These are phyloP conservation scores for Harpagifer antarcticus DNA, from an alignment of 2,797 vertebrate species.

Conservation along the genomic window DNA sequence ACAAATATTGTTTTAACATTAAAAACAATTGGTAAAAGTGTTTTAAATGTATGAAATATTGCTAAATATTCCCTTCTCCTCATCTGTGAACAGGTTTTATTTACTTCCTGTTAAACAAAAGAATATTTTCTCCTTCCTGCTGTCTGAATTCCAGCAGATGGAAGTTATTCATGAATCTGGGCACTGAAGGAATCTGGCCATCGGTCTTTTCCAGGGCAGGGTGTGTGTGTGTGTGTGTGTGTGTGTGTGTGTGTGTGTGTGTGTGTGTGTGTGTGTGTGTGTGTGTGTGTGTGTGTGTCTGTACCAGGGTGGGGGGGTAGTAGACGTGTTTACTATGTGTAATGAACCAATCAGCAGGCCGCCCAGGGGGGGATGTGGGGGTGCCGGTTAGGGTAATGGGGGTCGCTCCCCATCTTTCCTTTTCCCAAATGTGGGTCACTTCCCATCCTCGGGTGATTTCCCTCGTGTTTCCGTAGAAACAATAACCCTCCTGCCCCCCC, in stretches of 20 bases:
- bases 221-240: background rate
- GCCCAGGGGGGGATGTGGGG: slow-evolving; percentile 58
- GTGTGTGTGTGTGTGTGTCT: slow-evolving; percentile 20
- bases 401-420: slow-evolving; percentile 46
- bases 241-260: background rate
- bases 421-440: slow-evolving; percentile 77
- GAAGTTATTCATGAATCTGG: slow-evolving; percentile 27
- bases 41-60: background rate
- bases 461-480: slow-evolving; percentile 41
- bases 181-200: slow-evolving; percentile 66
- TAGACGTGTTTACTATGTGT: slow-evolving; percentile 63
- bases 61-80: background rate
- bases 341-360: slow-evolving; percentile 76
- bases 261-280: slow-evolving; percentile 7
- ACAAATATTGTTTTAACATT: background rate
- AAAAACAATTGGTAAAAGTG: background rate
- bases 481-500: slow-evolving; percentile 33
- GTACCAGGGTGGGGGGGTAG: slow-evolving; percentile 39
- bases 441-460: slow-evolving; percentile 72
- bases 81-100: background rate
- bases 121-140: background rate
- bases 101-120: background rate
- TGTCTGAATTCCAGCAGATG: slow-evolving; percentile 33
- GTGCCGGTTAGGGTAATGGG: slow-evolving; percentile 48
- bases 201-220: slow-evolving; percentile 29